phyloP scores from a whole-genome alignment of 2,888 invertebrate species.

The Phengaris alcon region DNA sequence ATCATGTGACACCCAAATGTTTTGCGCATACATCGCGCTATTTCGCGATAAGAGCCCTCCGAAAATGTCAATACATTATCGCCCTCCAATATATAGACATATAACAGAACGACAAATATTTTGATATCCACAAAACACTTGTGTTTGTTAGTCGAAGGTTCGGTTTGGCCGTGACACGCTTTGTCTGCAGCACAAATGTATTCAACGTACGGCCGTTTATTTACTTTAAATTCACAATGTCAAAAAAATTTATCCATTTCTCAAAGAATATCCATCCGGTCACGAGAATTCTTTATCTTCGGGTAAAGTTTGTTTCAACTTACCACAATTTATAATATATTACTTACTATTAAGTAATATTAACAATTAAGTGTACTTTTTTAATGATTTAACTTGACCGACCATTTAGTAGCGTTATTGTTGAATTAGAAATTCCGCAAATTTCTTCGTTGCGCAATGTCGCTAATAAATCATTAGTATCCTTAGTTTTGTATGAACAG shows the following conservation, averaged over 20 bases:
- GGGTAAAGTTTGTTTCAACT: too few species aligned
- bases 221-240: background rate
- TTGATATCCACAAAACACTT: conserved; percentile 24
- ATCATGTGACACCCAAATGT: background rate
- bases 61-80: conserved; percentile 11
- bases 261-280: background rate
- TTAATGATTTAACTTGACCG: background rate
- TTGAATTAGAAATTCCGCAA: background rate
- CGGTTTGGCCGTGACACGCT: conserved; percentile 64
- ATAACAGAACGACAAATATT: conserved; percentile 3
- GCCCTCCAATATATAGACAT: conserved; percentile 21
- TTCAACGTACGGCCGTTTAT: conserved; percentile 30
- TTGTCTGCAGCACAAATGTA: conserved; percentile 49
- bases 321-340: too few species aligned
- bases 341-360: too few species aligned
- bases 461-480: background rate
- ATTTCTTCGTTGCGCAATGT: conserved; percentile 9
- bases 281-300: too few species aligned
- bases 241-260: background rate
- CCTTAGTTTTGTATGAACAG: background rate
- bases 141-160: conserved; percentile 52
- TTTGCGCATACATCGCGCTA: background rate
- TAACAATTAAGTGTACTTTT: too few species aligned
- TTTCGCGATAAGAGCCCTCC: conserved; percentile 1
- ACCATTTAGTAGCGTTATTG: background rate